Conservation (phyloP, 2,888 invertebrate genomes). For the Mythimna ferrago region DNA sequence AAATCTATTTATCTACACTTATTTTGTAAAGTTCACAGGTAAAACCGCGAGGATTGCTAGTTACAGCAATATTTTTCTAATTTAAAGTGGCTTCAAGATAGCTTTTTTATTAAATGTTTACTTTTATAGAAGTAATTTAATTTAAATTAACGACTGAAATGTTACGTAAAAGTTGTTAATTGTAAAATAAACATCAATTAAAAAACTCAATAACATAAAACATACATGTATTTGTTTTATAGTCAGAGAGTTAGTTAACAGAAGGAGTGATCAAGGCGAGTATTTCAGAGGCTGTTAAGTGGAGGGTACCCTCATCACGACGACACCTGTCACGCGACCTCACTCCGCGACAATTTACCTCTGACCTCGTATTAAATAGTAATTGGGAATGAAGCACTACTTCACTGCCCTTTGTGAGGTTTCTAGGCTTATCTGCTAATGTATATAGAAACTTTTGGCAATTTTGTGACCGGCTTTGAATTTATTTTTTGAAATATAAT, state of each 20-base stretch:
- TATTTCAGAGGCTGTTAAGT: conserved; percentile 57
- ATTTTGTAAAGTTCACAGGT: too few relatives aligned
- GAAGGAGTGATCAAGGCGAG: conserved; percentile 59
- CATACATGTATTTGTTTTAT: not conserved
- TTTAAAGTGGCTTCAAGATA: too few relatives aligned
- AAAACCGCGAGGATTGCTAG: too few relatives aligned
- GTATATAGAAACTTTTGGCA: not conserved
- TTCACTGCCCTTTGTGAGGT: conserved; percentile 34
- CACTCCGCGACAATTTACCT: conserved; percentile 65
- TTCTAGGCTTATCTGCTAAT: not conserved
- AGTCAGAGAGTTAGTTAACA: conserved; percentile 47
- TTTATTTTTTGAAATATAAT: not conserved
- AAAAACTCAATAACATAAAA: not conserved
- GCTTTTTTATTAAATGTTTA: too few relatives aligned
- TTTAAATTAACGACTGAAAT: too few relatives aligned
- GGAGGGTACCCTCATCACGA: conserved; percentile 69
- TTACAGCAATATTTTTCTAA: too few relatives aligned
- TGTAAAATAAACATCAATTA: not conserved
- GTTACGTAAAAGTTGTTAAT: too few relatives aligned
- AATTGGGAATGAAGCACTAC: conserved; percentile 64
- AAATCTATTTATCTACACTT: too few relatives aligned
- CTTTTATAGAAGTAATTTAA: too few relatives aligned
- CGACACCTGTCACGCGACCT: conserved; percentile 70
- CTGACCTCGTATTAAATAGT: conserved; percentile 69
- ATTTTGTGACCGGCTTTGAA: not conserved